Base-by-base conservation (phyloP, 1,140 invertebrate species). In the Trypoxylus dichotomus region DNA sequence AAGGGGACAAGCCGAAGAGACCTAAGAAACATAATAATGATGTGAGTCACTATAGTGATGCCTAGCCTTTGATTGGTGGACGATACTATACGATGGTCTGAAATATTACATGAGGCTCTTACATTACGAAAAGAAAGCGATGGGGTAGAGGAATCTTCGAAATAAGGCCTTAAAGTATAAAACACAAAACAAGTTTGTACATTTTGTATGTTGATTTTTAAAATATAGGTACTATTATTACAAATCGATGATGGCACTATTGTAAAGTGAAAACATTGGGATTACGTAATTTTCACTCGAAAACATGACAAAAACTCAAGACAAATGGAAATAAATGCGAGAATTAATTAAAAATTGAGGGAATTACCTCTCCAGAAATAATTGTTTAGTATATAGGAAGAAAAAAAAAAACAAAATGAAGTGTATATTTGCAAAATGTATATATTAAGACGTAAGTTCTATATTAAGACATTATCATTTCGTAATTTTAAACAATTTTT, bases 41-140 rank as follows among this genome's bases (percentile, higher is more conserved):
- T 74, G 78, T 83, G 58, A 83, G 83, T 68, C 84, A 85, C 73
- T 85, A 82, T 78, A 83, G 83, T 63, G 84, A 85, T 77, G 83
- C 84, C 80, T 85, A 83, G 72, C 72, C 72, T 43, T 43, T 74
- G 29, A 41, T 74, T 10, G 29, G 29, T 74, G 29, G 63, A n/a
- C 19, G 60, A 24, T 25, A 15, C 24, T 68, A 68, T 29, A 68
- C 60, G 24, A 29, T 68, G 60, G 60, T 68, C 24, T 68, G 32
- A 37, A 37, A 37, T 37, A 8, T 7, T 37, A 37, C 32, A 37
- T 5, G 32, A 37, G 32, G 32, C 1, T 2, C 32, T 37, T 37
- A 37, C 32, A 2, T 37, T 37, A 37, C 3, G 10, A 37, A 37
- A 37, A 37, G 10, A 37, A 37, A n/a, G n/a, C n/a, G 15, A 54